Percentiles rank a stretch among this genome's conserved stretches.
Conservation (phyloP, 1,140 invertebrate species). For the Euura lappo region DNA sequence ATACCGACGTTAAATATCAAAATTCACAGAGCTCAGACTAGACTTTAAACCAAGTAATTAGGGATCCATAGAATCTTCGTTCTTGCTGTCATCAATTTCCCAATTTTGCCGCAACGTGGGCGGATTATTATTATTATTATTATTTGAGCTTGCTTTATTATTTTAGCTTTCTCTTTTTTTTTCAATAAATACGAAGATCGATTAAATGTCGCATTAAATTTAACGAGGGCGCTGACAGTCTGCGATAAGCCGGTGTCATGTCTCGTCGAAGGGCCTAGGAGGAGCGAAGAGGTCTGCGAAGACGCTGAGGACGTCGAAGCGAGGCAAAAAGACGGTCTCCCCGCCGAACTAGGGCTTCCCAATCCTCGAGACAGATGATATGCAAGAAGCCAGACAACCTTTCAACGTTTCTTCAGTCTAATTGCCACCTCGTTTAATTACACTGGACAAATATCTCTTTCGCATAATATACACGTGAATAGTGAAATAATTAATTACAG, state of each 20-base stretch:
- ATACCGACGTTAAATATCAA: not conserved
- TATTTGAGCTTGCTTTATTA: not conserved
- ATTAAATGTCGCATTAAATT: slow-evolving; percentile 2
- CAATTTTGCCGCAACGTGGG: not conserved
- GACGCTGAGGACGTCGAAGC: not conserved
- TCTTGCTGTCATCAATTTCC: not conserved
- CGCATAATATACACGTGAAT: too few species aligned
- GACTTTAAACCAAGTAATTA: too few species aligned
- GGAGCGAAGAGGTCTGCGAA: not conserved
- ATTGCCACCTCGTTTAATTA: slow-evolving; percentile 10
- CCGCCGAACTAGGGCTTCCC: slow-evolving; percentile 12
- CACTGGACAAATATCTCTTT: not conserved
- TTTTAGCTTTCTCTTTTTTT: too few species aligned
- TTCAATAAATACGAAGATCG: not conserved
- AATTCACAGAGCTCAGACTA: too few species aligned
- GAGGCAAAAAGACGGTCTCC: not conserved
- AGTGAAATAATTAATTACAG: too few species aligned
- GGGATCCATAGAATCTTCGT: too few species aligned
- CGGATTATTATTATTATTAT: not conserved
- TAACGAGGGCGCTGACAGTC: not conserved
- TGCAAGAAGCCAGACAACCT: slow-evolving; percentile 1
- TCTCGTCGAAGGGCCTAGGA: not conserved
- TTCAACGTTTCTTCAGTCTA: slow-evolving; percentile 8
- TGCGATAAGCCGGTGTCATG: not conserved
- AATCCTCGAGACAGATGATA: slow-evolving; percentile 7